Evolutionary conservation across 2,113 vertebrate genomes (phyloP), one percentile per base, ranked within the genome.

Genomic region (Pelusios castaneus): DNA sequence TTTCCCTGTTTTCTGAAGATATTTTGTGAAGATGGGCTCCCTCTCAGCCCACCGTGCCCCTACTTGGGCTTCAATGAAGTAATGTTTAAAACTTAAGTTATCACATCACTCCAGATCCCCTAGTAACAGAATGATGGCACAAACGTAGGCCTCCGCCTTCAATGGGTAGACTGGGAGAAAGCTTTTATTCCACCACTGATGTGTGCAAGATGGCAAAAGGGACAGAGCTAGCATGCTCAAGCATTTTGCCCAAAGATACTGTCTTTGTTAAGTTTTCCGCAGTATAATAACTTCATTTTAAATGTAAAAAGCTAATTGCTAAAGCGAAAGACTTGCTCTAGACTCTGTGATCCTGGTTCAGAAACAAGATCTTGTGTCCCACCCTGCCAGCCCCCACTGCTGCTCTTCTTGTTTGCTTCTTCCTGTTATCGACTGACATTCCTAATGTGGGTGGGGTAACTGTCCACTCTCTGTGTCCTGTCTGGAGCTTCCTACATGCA

Each of bases 21-120:
- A 24, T 27, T 87, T 91, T 76, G 63, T 82, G 70, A 45, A 6
- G 56, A 41, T 38, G 83, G 90, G 80, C 80, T 87, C 41, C 80
- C 55, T 83, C 70, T 85, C 90, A 91, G 54, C 41, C 73, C 85
- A 91, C 70, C 90, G 78, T 79, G 56, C 47, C 41, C 87, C 73
- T 81, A 70, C 41, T 88, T 83, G 85, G 85, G 67, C 73, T 83
- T 82, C 85, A 87, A 56, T 88, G 90, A 87, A 81, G 70, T 91
- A 67, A 82, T n/a, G 56, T n/a, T n/a, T n/a, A n/a, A n/a, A n/a
- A n/a, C 80, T 87, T 80, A 55, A 91, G 83, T 83, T 91, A 85
- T 85, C 85, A 82, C 80, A 55, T 83, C 80, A 41, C 41, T 67
- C 78, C 47, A 87, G 41, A 79, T 49, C 80, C 78, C 38, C 25